These are phyloP conservation scores for Tangara arthus DNA, from an alignment of 2,797 vertebrate genomes.

Conservation along the genomic window DNA sequence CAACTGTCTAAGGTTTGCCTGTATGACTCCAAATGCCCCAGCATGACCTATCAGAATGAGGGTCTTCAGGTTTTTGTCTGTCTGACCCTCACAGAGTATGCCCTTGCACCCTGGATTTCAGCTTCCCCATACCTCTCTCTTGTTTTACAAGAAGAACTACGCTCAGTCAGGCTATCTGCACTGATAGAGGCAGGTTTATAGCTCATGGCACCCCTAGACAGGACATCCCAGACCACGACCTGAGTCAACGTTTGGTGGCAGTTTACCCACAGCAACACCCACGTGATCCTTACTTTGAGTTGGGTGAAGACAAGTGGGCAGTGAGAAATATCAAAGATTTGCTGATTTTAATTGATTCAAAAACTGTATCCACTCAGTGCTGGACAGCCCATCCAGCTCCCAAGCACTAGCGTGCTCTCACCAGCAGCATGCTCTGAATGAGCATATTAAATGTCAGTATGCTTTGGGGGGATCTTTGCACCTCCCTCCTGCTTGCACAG, in stretches of 20 bases:
- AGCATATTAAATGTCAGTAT: neutral
- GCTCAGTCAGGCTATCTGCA: neutral
- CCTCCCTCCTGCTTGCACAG: neutral
- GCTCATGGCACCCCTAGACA: neutral
- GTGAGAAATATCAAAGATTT: neutral
- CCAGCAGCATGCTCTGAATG: neutral
- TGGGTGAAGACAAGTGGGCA: neutral
- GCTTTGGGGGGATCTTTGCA: neutral
- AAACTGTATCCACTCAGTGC: neutral
- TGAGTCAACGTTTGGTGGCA: neutral
- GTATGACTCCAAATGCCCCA: neutral
- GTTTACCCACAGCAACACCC: neutral
- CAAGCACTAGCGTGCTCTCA: rapidly evolving
- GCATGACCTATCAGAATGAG: neutral
- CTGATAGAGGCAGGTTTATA: neutral
- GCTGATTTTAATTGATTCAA: neutral
- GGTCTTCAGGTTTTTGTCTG: neutral
- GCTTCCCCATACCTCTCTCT: neutral
- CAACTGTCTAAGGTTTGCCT: neutral
- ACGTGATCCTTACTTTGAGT: neutral
- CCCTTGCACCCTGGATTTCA: neutral
- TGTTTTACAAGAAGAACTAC: neutral
- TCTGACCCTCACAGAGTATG: neutral
- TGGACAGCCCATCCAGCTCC: neutral
- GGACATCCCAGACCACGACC: neutral